Base-by-base conservation (phyloP, 2,113 vertebrate genomes). In the Odontophorus gujanensis region DNA sequence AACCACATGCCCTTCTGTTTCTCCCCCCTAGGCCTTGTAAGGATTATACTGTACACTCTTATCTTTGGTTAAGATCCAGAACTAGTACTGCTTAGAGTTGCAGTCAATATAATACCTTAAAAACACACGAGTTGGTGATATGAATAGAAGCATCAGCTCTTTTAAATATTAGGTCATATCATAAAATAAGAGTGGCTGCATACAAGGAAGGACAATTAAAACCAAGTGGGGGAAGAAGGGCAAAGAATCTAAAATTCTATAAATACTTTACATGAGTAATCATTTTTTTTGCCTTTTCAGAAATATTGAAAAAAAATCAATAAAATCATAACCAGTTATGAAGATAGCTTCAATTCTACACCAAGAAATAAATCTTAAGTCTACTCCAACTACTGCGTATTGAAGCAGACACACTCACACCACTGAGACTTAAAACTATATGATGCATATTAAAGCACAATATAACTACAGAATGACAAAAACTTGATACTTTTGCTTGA, bases 201-300 rank as follows among this genome's bases (percentile, higher is more conserved):
- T 34, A 73, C 19, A 75, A 75, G 25, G 34, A 88, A 19, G 20
- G 40, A 76, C 43, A 90, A 76, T 19, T 71, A 85, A 69, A 55
- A 19, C 38, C 76, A 53, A 18, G 9, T 21, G 18, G 4, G 5
- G 14, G 10, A 14, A 10, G 17, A 32, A 32, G 6, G 7, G 8
- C 30, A 89, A 94, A 62, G 26, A 65, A 73, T 42, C 2, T 51
- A 79, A 94, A 85, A 58, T 4, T 2, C 34, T 82, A 6, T 22
- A 47, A 51, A 4, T 50, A n/a, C n/a, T 85, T 83, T 17, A 88
- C 25, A 77, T 21, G 5, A 92, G 24, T 74, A 55, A 82, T 21
- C 11, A 45, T 73, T 77, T 63, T 69, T 91, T 91, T 47, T 88
- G 45, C 55, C 34, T 83, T 92, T 92, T 47, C 78, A 92, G 73